phyloP scores from a whole-genome alignment of 2,113 vertebrate genomes.

The Marmota monax region DNA sequence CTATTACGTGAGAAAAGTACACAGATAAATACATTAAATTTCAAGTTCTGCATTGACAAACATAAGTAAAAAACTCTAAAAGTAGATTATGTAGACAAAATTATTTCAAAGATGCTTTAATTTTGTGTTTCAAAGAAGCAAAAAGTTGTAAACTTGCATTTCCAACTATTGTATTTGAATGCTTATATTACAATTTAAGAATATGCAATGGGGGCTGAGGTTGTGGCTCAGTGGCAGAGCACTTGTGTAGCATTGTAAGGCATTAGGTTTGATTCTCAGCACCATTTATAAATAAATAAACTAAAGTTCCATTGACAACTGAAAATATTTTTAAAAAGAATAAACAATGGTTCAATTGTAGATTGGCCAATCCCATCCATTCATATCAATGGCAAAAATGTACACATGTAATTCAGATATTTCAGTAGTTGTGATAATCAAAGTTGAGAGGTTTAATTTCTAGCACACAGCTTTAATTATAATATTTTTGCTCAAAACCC shows the following conservation, averaged over 20 bases:
- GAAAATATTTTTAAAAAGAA: no score
- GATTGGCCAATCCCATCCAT: not conserved
- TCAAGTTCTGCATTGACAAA: not conserved
- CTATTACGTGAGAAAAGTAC: not conserved
- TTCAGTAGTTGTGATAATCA: not conserved
- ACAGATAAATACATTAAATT: not conserved
- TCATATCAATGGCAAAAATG: not conserved
- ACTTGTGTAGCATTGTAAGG: no score
- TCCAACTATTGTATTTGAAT: not conserved
- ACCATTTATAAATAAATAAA: no score
- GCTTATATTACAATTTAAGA: constrained; percentile 6
- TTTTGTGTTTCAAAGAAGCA: not conserved
- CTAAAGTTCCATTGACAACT: no score
- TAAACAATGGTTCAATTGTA: not conserved
- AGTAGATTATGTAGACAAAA: not conserved
- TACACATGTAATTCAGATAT: not conserved
- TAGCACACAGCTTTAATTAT: not conserved
- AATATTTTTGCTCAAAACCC: not conserved
- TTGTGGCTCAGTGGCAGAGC: no score
- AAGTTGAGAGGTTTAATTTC: not conserved
- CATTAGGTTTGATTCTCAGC: no score
- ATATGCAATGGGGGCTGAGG: not conserved
- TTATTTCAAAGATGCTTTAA: not conserved
- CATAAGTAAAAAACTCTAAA: not conserved
- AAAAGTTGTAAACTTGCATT: not conserved